Evolutionary conservation across 2,888 invertebrate species (phyloP), one percentile per base, ranked within the genome.

Genomic region (Myopa tessellatipennis): DNA sequence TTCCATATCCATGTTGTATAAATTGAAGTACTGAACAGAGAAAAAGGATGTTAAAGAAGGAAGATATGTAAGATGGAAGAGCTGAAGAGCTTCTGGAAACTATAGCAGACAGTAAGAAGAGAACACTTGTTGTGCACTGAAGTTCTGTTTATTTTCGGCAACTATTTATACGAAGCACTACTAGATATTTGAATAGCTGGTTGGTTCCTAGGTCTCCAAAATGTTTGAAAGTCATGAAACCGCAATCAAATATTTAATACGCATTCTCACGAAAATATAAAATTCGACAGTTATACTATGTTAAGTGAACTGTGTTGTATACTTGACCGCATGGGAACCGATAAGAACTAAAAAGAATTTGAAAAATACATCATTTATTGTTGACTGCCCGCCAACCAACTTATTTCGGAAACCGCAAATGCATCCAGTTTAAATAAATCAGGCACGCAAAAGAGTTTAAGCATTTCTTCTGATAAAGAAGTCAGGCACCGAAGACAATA

Each of bases 1-100:
- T 12, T 87, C 84, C 71, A 79, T 82, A 26, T 58, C 60, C 74
- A 74, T 74, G 16, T 14, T 58, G 58, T 5, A n/a, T 16, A 71
- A 52, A 52, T 10, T 12, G 34, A 63, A 12, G 4, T 63, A 1
- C 3, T 4, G 61, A 45, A 1, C n/a, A 4, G 14, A 12, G 38
- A 18, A 45, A 60, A 12, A 38, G n/a, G 58, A 38, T 58, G 8
- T n/a, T 55, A 10, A 61, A 4, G 14, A 18, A 45, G 3, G 63
- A 16, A 60, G 6, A 5, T 60, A 26, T 10, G 26, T 10, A 61
- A 65, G 10, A 38, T 8, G 34, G 10, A 34, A 55, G 5, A 55
- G n/a, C 16, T 34, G 14, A 34, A 36, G 34, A 34, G 36, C 34
- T 65, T 34, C 12, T 7, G 38, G 12, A 38, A 65, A 65, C 65